Conservation (phyloP, 37 sponge, comb jelly and placozoan genomes). For the Halisarca cf. caerulea region DNA sequence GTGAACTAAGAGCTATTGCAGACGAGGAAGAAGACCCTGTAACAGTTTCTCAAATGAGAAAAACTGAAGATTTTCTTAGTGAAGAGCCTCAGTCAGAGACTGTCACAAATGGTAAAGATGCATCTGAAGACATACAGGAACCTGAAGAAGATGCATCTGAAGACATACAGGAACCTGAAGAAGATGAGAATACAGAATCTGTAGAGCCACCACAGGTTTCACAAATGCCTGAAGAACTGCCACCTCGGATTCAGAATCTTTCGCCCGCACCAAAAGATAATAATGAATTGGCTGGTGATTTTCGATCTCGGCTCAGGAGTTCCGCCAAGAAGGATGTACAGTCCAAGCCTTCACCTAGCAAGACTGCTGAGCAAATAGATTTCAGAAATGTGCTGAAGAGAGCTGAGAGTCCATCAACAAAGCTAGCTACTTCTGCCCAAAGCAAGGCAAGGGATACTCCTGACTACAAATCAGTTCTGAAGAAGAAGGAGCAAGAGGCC, state of each 20-base stretch:
- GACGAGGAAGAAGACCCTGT: not conserved
- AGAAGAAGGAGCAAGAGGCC: too few relatives aligned
- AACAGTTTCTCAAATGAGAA: not conserved
- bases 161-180: slow-evolving; percentile 45
- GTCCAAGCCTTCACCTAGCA: not conserved
- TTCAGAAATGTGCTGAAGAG: slow-evolving; percentile 61
- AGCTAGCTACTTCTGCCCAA: not conserved
- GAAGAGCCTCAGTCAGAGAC: slow-evolving; percentile 41
- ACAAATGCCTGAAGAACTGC: too few relatives aligned
- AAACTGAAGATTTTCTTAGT: not conserved
- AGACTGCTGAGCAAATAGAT: slow-evolving; percentile 65
- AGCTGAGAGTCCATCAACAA: slow-evolving; percentile 21
- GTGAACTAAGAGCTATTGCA: not conserved
- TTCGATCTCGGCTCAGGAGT: too few relatives aligned
- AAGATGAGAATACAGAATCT: too few relatives aligned
- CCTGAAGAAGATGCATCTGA: not conserved
- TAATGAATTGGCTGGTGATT: too few relatives aligned
- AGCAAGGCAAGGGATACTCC: too few relatives aligned
- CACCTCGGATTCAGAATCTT: too few relatives aligned
- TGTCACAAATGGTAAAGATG: not conserved
- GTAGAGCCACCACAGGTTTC: too few relatives aligned
- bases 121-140: slow-evolving; percentile 41
- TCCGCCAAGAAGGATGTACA: too few relatives aligned
- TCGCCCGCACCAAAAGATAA: too few relatives aligned
- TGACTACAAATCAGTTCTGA: too few relatives aligned